These are phyloP conservation scores for Rhabdomys dilectus DNA, from an alignment of 2,113 vertebrate species.

Conservation along the genomic window DNA sequence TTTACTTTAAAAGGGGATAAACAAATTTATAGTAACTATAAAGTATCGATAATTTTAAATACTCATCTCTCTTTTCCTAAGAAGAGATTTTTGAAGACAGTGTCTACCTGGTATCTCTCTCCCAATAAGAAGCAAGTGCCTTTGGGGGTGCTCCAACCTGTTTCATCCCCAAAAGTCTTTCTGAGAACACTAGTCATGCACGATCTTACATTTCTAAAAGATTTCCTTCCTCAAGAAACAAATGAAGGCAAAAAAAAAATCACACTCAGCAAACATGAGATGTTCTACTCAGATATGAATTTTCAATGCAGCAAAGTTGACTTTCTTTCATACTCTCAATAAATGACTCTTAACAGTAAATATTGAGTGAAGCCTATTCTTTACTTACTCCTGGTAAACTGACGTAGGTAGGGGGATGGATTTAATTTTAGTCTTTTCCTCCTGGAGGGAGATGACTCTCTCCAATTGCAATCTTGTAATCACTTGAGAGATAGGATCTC, in stretches of 20 bases:
- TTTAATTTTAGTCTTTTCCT: conserved; percentile 47
- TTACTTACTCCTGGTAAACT: conserved; percentile 25
- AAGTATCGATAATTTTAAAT: conserved; percentile 85
- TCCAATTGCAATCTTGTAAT: conserved; percentile 54
- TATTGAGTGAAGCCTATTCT: conserved; percentile 67
- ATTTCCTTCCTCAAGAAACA: conserved; percentile 77
- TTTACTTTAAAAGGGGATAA: conserved; percentile 84
- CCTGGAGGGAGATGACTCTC: conserved; percentile 54
- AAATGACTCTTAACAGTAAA: conserved; percentile 89
- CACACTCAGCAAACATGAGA: conserved; percentile 78
- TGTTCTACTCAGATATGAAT: conserved; percentile 83
- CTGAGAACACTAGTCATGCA: conserved; percentile 69
- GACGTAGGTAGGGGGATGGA: neutral
- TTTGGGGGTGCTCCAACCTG: conserved; percentile 11
- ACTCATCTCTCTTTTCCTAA: conserved; percentile 87
- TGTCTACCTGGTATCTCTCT: conserved; percentile 82
- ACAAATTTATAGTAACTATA: conserved; percentile 89
- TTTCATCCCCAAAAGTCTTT: conserved; percentile 70
- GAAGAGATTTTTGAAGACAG: conserved; percentile 88
- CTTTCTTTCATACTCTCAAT: conserved; percentile 91
- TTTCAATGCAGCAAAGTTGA: conserved; percentile 88
- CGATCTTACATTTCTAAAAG: conserved; percentile 71
- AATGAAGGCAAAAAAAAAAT: conserved; percentile 58
- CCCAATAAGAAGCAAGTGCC: conserved; percentile 70
- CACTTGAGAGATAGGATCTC: conserved; percentile 48